Conservation (phyloP, 2,113 vertebrate species). For the Limanda limanda region DNA sequence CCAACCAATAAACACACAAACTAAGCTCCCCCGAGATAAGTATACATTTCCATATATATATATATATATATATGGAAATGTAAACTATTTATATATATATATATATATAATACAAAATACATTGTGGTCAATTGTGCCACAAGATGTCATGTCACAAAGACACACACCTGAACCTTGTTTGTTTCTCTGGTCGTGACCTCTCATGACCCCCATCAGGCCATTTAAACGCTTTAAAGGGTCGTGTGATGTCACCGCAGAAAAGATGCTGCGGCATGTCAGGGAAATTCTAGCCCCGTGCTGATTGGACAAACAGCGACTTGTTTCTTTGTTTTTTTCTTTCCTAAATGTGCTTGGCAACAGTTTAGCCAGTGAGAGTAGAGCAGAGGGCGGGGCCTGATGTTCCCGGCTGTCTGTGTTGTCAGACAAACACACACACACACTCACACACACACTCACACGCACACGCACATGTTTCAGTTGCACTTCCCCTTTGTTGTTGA, state of each 20-base stretch:
- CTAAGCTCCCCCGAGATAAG: too few relatives aligned
- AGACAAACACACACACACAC: slow-evolving; percentile 16
- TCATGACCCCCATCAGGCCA: slow-evolving; percentile 13
- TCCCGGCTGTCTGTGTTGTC: slow-evolving; percentile 47
- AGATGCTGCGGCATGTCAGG: slow-evolving; percentile 26
- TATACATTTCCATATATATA: too few relatives aligned
- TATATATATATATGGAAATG: too few relatives aligned
- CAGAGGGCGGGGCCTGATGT: slow-evolving; percentile 42
- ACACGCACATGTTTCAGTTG: slow-evolving; percentile 52
- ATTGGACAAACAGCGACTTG: slow-evolving; percentile 63
- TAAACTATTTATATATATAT: too few relatives aligned
- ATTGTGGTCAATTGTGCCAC: background rate
- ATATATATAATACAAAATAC: background rate
- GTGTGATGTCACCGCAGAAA: slow-evolving; percentile 67
- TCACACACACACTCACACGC: slow-evolving; percentile 24
- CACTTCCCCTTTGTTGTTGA: slow-evolving; percentile 68
- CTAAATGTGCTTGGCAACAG: slow-evolving; percentile 69
- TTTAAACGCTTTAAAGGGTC: slow-evolving; percentile 75
- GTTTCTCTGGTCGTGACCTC: background rate
- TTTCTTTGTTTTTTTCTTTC: slow-evolving; percentile 54
- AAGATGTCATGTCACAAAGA: background rate
- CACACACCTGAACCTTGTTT: background rate
- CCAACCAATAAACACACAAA: background rate
- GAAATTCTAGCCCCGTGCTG: background rate
- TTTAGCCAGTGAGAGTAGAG: slow-evolving; percentile 67